phyloP scores from a whole-genome alignment of 2,113 vertebrate species.

The Antidorcas marsupialis region DNA sequence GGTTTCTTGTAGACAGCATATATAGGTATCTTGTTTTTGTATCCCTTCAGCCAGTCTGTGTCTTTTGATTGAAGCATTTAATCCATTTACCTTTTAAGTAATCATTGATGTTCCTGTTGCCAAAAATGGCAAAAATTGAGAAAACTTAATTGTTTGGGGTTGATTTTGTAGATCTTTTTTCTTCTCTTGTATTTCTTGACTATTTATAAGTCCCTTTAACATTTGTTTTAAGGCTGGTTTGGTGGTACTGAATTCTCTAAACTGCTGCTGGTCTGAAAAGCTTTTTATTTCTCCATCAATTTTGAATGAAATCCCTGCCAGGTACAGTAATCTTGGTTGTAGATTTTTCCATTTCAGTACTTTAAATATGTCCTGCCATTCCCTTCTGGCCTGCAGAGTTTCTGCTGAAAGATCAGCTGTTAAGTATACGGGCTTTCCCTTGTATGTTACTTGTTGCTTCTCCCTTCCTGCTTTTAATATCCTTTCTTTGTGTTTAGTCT shows the following conservation, averaged over 20 bases:
- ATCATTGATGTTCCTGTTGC: background rate
- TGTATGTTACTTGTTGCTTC: background rate
- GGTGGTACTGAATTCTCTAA: background rate
- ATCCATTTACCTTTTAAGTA: background rate
- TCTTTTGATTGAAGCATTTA: background rate
- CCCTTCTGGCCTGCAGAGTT: background rate
- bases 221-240: background rate
- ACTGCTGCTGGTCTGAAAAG: background rate
- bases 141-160: background rate
- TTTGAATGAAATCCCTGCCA: background rate
- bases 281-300: background rate
- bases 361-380: background rate
- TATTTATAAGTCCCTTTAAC: background rate
- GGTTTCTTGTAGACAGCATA: background rate
- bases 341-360: background rate
- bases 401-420: background rate
- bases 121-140: background rate
- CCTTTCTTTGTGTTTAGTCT: background rate
- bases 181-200: background rate
- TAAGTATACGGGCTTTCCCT: background rate
- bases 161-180: background rate
- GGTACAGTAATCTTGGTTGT: background rate
- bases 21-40: background rate
- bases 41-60: background rate
- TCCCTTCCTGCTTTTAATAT: background rate